Evolutionary conservation across 2,113 vertebrate genomes (phyloP).

Genomic region (Ivindomyrus marchei): DNA sequence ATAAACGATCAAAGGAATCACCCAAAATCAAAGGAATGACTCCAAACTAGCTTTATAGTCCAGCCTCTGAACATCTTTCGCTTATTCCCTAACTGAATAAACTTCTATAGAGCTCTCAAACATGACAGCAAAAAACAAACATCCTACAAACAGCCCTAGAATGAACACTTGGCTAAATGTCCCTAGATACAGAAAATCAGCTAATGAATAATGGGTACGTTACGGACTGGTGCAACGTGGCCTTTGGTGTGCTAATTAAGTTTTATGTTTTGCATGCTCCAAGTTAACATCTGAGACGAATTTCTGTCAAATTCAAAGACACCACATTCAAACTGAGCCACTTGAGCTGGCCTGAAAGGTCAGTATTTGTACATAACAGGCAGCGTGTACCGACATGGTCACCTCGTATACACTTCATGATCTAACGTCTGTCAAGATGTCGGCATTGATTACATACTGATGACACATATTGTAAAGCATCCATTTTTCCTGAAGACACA

Average conservation of each 20-base stretch:
- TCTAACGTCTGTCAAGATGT: background rate
- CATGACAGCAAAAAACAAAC: background rate
- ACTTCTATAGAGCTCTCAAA: background rate
- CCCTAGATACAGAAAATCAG: background rate
- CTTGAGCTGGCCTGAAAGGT: background rate
- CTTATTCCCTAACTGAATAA: background rate
- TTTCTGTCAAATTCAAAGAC: background rate
- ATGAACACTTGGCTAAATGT: background rate
- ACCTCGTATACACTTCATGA: too few species aligned
- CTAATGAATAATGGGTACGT: background rate
- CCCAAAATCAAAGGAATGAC: background rate
- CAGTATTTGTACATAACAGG: background rate
- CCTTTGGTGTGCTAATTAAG: background rate
- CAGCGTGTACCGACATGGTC: background rate
- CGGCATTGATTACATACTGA: background rate
- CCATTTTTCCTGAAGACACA: background rate
- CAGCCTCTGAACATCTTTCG: background rate
- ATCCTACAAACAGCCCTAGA: background rate
- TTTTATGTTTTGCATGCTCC: background rate
- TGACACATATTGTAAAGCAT: background rate
- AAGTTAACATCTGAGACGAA: background rate
- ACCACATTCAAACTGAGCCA: background rate
- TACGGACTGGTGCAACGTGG: background rate
- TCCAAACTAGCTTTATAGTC: background rate
- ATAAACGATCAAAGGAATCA: background rate